These are phyloP conservation scores for Grallaria varia DNA, from an alignment of 2,113 vertebrate species.

Conservation along the genomic window DNA sequence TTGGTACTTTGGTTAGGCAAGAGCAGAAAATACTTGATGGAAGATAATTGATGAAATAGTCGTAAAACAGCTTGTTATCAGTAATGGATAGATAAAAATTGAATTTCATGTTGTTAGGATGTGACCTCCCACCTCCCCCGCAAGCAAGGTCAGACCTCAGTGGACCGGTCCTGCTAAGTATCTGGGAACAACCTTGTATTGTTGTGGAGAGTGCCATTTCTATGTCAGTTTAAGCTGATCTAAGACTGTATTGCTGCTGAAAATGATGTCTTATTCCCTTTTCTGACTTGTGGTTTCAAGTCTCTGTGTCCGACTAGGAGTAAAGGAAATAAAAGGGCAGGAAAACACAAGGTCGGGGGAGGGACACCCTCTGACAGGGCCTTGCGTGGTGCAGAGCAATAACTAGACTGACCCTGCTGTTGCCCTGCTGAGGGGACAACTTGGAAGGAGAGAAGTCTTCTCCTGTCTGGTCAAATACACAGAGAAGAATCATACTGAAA, in stretches of 20 bases:
- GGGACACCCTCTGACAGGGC: background rate
- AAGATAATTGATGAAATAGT: background rate
- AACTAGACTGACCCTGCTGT: background rate
- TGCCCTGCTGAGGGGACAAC: background rate
- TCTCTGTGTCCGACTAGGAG: background rate
- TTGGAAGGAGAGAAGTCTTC: background rate
- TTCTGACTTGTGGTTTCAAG: background rate
- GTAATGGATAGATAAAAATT: background rate
- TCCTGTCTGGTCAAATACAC: background rate
- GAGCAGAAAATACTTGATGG: background rate
- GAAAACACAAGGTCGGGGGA: background rate
- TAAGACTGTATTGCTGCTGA: background rate
- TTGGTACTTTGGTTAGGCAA: background rate
- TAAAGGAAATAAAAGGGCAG: background rate
- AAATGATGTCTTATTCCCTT: background rate
- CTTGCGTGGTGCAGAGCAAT: background rate
- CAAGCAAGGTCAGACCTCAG: background rate
- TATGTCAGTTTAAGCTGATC: background rate
- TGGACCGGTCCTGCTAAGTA: background rate
- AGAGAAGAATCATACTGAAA: background rate
- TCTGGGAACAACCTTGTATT: background rate
- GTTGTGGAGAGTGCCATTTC: background rate
- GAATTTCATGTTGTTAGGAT: background rate
- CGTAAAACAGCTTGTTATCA: background rate
- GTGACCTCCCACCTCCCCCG: rapidly evolving